phyloP scores from a whole-genome alignment of 2,113 vertebrate species.

The Equus quagga region DNA sequence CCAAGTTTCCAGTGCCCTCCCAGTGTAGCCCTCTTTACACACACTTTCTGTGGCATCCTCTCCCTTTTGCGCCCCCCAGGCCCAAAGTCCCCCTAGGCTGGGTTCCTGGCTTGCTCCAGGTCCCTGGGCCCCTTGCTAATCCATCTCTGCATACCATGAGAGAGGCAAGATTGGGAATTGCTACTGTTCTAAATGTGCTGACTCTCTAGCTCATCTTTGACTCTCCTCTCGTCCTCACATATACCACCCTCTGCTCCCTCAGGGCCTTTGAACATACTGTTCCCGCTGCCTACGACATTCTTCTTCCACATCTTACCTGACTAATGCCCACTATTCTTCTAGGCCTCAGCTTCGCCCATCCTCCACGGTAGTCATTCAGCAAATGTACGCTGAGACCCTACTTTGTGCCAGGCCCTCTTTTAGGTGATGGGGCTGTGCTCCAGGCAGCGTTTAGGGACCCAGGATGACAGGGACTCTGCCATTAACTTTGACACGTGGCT shows the following conservation, averaged over 20 bases:
- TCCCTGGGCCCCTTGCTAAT: background rate
- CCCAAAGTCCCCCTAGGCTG: rapidly evolving
- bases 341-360: background rate
- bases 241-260: background rate
- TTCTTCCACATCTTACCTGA: background rate
- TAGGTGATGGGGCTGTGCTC: background rate
- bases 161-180: background rate
- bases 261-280: background rate
- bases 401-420: background rate
- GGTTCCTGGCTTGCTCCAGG: background rate
- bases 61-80: background rate
- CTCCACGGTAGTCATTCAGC: background rate
- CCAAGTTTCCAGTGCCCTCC: background rate
- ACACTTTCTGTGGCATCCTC: background rate
- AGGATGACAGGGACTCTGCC: background rate
- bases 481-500: background rate
- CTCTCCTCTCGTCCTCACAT: background rate
- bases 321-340: background rate
- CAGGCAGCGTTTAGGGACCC: background rate
- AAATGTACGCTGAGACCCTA: background rate
- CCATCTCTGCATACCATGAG: background rate
- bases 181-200: background rate
- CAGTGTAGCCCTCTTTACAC: background rate
- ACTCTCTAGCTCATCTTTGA: background rate
- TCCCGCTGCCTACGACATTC: background rate